These are phyloP conservation scores for rat (Rattus norvegicus) DNA, from an alignment of 2,113 vertebrate species.

Conservation along the genomic window GRCr8 NC_086027.1:84060001-84060500, in stretches of 20 bases:
- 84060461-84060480: conserved; percentile 28
- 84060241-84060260: background rate
- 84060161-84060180: background rate
- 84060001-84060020: background rate
- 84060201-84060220: background rate
- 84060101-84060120: background rate
- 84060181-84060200: background rate
- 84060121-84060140: background rate
- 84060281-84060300: background rate
- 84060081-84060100: background rate
- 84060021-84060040: background rate
- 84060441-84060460: conserved; percentile 21
- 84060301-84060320: background rate
- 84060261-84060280: background rate
- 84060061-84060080: background rate
- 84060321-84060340: background rate
- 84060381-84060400: too few species aligned
- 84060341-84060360: background rate
- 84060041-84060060: background rate
- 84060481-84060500: conserved; percentile 41
- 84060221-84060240: too few species aligned
- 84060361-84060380: too few species aligned
- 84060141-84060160: background rate
- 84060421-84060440: conserved; percentile 44
- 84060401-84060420: background rate